Percentiles rank a stretch among this genome's conserved stretches.
phyloP scores from a whole-genome alignment of 2,113 vertebrate species.

The Alethe castanea region DNA sequence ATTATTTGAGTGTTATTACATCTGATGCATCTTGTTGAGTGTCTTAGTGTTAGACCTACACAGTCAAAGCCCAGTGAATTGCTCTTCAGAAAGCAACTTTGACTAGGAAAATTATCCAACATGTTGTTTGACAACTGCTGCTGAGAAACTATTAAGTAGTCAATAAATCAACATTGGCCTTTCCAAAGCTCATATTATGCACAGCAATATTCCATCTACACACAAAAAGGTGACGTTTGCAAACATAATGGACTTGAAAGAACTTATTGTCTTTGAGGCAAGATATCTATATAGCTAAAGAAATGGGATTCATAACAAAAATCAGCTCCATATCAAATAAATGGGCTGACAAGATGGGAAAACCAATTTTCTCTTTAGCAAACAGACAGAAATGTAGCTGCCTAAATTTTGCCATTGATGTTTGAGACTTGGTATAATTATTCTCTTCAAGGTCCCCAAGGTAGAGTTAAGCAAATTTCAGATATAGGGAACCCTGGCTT shows the following conservation, averaged over 20 bases:
- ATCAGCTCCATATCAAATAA: background rate
- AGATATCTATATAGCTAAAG: background rate
- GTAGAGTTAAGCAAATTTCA: background rate
- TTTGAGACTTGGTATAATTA: background rate
- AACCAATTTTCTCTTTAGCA: background rate
- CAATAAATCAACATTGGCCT: background rate
- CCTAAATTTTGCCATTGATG: background rate
- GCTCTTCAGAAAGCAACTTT: background rate
- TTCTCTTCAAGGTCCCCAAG: background rate
- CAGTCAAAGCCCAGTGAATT: background rate
- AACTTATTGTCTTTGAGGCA: background rate
- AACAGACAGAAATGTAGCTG: background rate
- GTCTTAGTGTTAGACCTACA: background rate
- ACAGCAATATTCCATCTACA: background rate
- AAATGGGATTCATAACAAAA: background rate
- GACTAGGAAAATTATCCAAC: background rate
- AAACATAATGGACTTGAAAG: background rate
- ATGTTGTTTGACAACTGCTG: background rate
- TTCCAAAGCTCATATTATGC: background rate
- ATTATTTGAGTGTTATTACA: background rate
- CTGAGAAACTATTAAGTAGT: background rate
- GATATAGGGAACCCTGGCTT: background rate
- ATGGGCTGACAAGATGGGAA: background rate
- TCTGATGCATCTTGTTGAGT: background rate
- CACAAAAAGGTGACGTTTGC: background rate